Evolutionary conservation across 1,140 invertebrate genomes (phyloP).

Genomic region (Pseudomyrmex sp.): DNA sequence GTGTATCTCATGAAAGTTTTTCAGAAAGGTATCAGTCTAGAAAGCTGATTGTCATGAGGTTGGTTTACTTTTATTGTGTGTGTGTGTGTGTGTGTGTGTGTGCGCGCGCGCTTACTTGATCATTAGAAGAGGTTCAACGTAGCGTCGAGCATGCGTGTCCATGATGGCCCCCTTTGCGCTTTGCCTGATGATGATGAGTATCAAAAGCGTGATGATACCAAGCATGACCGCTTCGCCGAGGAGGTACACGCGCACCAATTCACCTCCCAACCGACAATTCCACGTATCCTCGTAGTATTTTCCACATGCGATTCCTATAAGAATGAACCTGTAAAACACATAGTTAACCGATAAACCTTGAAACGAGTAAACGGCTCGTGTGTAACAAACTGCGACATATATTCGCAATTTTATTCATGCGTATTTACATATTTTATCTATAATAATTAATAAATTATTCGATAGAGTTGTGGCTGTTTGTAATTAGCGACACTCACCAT

Average conservation of each 20-base stretch:
- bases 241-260: slow-evolving; percentile 89
- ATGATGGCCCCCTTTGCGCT: slow-evolving; percentile 90
- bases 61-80: slow-evolving; percentile 47
- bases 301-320: slow-evolving; percentile 88
- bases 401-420: neutral
- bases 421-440: neutral
- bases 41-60: slow-evolving; percentile 30
- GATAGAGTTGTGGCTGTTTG: too few relatives aligned
- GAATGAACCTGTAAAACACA: slow-evolving; percentile 87
- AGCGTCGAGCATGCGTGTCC: slow-evolving; percentile 88
- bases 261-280: slow-evolving; percentile 87
- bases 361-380: neutral
- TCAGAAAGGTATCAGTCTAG: neutral
- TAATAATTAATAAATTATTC: neutral
- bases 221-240: slow-evolving; percentile 88
- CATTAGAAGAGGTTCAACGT: slow-evolving; percentile 88
- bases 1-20: neutral
- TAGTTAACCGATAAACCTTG: neutral
- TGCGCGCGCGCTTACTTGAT: slow-evolving; percentile 86
- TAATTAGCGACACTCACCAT: slow-evolving; percentile 86
- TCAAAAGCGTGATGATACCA: slow-evolving; percentile 86
- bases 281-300: slow-evolving; percentile 88
- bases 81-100: too few relatives aligned
- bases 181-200: slow-evolving; percentile 89
- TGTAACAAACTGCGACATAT: neutral